Conservation (phyloP, 1,140 invertebrate species). For the honey bee (Apis mellifera) region DNA sequence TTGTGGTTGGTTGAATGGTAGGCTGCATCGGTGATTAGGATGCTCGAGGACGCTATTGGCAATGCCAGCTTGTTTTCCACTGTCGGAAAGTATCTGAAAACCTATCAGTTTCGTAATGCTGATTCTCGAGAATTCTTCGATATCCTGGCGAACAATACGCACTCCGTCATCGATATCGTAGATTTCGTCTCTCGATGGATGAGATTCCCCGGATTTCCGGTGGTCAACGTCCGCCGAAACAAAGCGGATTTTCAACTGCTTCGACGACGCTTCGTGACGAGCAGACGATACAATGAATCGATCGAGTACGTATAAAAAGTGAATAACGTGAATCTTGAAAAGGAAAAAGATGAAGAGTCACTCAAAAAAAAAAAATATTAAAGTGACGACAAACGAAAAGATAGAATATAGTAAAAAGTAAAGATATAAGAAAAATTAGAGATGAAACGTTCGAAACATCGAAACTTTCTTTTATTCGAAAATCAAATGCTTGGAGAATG, state of each 20-base stretch:
- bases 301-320: constrained; percentile 35
- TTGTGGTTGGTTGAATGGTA: constrained; percentile 68
- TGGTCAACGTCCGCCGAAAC: constrained; percentile 83
- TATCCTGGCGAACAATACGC: constrained; percentile 64
- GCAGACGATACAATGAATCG: constrained; percentile 8
- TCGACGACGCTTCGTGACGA: constrained; percentile 85
- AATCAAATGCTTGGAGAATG: too few relatives aligned
- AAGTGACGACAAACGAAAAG: neutral
- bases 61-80: constrained; percentile 87
- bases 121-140: constrained; percentile 88
- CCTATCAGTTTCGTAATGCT: constrained; percentile 87
- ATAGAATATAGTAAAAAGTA: neutral
- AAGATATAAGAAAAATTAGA: neutral
- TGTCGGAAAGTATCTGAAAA: constrained; percentile 86
- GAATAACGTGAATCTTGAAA: too few relatives aligned
- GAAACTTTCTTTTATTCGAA: too few relatives aligned
- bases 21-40: constrained; percentile 91
- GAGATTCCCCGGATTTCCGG: constrained; percentile 93
- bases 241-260: constrained; percentile 82
- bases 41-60: constrained; percentile 92
- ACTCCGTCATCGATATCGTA: constrained; percentile 27
- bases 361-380: neutral
- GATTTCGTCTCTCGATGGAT: constrained; percentile 94
- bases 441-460: too few relatives aligned
- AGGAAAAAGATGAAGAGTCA: neutral